Base-by-base conservation (phyloP, 1,140 invertebrate genomes). In the Triops cancriformis region DNA sequence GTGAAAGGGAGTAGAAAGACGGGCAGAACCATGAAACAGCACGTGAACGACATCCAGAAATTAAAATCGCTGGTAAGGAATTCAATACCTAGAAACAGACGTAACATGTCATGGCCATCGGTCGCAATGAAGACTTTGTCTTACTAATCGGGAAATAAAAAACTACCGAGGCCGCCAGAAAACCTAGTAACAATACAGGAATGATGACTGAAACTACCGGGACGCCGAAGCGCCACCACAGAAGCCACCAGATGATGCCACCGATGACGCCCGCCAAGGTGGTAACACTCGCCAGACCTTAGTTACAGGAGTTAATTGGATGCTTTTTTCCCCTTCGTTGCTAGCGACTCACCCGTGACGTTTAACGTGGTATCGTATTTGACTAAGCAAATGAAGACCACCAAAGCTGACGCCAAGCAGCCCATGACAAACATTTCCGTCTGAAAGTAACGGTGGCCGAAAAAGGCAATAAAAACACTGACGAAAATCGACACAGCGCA, bases 361-460 rank as follows among this genome's bases (percentile, higher is more conserved):
- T 74, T 73, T 42, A 79, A 41, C 14, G 72, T 73, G 64, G 74
- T 31, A 74, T 81, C 73, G 80, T n/a, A 64, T 23, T 81, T 80
- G 37, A 42, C 73, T 9, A 83, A 76, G 18, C 79, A 78, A 45
- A 79, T 78, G 75, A 80, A 80, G 28, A 80, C 80, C 31, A 79
- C 79, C 42, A 82, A 75, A 18, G 80, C 80, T 64, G 80, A 83
- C 23, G 81, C 73, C 26, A 82, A 37, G 74, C 82, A 84, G 74
- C 82, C 83, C 26, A 82, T 79, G 4, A 89, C 79, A 80, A 89
- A 89, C 83, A 89, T 86, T 82, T 89, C 88, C 78, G 86, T 85
- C 81, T 87, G 88, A 81, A 90, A 89, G 82, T 88, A 89, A 23
- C 85, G 84, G 80, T 91, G 90, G 7, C 90, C 90, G 64, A 87